Evolutionary conservation across 2,888 invertebrate genomes (phyloP).

Genomic region (Prosopocoilus inquinatus): DNA sequence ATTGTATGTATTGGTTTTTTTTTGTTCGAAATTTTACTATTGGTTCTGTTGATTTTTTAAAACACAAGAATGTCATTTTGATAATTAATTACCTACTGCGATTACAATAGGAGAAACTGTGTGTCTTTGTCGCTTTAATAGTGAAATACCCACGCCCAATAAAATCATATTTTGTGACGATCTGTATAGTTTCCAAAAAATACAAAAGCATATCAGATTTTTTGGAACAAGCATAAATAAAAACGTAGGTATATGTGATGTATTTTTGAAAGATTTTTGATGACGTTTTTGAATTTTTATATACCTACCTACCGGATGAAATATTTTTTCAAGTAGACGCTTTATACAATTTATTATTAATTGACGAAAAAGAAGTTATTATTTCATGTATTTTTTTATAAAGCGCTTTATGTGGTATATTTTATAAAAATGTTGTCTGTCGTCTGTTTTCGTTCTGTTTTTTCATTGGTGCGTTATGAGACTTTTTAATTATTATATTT

Average conservation of each 20-base stretch:
- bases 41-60: no score
- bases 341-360: neutral
- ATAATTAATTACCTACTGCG: constrained; percentile 23
- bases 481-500: constrained; percentile 19
- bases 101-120: constrained; percentile 33
- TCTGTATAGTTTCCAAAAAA: constrained; percentile 12
- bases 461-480: constrained; percentile 30
- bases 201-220: constrained; percentile 18
- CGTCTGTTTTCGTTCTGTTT: constrained; percentile 24
- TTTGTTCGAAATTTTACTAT: no score
- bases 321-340: constrained; percentile 10
- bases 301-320: constrained; percentile 33
- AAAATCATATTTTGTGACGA: constrained; percentile 9
- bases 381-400: neutral
- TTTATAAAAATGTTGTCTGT: constrained; percentile 17
- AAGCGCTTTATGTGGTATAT: neutral
- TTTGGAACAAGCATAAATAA: constrained; percentile 16
- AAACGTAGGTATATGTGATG: constrained; percentile 21
- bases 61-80: constrained; percentile 2
- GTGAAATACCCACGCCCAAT: constrained; percentile 28
- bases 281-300: constrained; percentile 37
- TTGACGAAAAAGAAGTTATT: neutral
- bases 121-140: constrained; percentile 42
- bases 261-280: constrained; percentile 26
- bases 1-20: no score